These are phyloP conservation scores for Cassiopea xamachana DNA, from an alignment of 30 jellyfish, hydroid and myxozoan genomes.

Conservation along the genomic window DNA sequence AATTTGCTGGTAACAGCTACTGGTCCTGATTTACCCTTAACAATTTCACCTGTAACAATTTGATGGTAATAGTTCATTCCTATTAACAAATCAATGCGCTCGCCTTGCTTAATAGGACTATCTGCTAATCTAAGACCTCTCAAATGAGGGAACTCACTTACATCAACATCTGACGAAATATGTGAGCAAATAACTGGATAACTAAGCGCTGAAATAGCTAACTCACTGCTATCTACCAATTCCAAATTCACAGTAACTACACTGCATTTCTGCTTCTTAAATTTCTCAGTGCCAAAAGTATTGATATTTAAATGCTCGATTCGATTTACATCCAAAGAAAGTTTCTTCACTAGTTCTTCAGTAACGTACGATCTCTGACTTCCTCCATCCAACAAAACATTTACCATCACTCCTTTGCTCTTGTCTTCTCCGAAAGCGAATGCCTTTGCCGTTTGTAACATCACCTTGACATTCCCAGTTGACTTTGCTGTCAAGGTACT, in stretches of 20 bases:
- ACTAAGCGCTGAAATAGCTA: conserved; percentile 20
- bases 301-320: conserved; percentile 21
- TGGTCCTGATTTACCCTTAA: conserved; percentile 62
- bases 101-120: background rate
- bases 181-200: conserved; percentile 42
- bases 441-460: conserved; percentile 35
- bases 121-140: conserved; percentile 23
- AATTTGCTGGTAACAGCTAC: conserved; percentile 57
- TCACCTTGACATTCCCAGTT: background rate
- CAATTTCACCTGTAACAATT: conserved; percentile 46
- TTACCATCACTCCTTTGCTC: conserved; percentile 7
- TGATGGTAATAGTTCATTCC: conserved; percentile 60
- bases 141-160: conserved; percentile 17
- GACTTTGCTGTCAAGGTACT: background rate
- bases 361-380: conserved; percentile 63
- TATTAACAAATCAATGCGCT: conserved; percentile 29
- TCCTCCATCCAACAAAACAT: conserved; percentile 53
- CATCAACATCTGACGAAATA: conserved; percentile 13
- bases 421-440: background rate
- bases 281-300: conserved; percentile 46
- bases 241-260: conserved; percentile 39
- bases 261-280: conserved; percentile 3
- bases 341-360: conserved; percentile 20
- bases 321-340: background rate
- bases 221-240: background rate